Conservation (phyloP, 2,797 vertebrate species). For the Glossophaga mutica region DNA sequence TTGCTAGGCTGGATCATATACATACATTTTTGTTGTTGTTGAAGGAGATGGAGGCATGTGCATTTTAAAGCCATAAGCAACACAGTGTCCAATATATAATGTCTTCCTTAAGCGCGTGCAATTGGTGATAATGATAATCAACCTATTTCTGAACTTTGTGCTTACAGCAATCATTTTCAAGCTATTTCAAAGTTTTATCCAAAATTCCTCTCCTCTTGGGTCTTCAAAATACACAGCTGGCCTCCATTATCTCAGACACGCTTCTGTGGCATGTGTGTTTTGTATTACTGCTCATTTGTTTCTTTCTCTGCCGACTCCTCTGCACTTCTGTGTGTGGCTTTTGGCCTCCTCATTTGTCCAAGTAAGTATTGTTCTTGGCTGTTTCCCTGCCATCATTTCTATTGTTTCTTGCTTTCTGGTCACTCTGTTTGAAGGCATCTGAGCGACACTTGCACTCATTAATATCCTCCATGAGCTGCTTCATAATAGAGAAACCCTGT, state of each 20-base stretch:
- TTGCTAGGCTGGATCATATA: not conserved
- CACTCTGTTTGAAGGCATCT: constrained; percentile 65
- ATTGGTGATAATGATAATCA: not conserved
- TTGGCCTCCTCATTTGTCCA: constrained; percentile 76
- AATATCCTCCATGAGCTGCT: constrained; percentile 59
- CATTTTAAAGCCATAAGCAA: not conserved
- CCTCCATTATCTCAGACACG: constrained; percentile 45
- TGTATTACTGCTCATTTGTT: constrained; percentile 73
- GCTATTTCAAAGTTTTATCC: not conserved
- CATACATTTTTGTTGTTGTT: not conserved
- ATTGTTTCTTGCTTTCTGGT: constrained; percentile 61
- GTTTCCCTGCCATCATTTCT: constrained; percentile 58
- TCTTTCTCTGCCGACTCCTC: constrained; percentile 71
- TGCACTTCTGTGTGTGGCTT: constrained; percentile 75
- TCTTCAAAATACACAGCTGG: constrained; percentile 64
- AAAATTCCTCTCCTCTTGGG: constrained; percentile 41
- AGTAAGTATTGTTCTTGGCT: constrained; percentile 72
- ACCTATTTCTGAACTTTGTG: constrained; percentile 21
- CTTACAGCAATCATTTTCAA: constrained; percentile 24
- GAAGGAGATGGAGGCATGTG: not conserved
- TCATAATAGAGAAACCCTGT: constrained; percentile 31
- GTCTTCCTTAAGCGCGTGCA: not conserved
- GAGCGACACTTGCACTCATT: constrained; percentile 57
- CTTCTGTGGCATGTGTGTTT: constrained; percentile 49
- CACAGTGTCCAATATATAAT: not conserved